Conservation (phyloP, 2,888 invertebrate genomes). For the Malachius bipustulatus region DNA sequence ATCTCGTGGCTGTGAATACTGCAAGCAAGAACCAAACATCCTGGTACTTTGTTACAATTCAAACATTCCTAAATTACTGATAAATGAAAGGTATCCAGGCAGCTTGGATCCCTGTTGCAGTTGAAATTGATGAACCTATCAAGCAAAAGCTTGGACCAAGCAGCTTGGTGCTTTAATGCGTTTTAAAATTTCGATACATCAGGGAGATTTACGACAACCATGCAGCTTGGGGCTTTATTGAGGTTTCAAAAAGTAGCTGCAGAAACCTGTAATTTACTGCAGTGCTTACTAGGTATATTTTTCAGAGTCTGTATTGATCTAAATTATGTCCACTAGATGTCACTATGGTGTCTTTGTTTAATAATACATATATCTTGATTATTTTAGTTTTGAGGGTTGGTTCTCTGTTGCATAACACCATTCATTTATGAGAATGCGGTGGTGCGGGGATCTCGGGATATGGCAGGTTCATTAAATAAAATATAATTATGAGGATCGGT, state of each 20-base stretch:
- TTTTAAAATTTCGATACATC: background rate
- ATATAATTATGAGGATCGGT: too few relatives aligned
- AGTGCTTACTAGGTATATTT: conserved; percentile 3
- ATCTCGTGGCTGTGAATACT: background rate
- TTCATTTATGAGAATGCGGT: too few relatives aligned
- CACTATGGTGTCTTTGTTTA: background rate
- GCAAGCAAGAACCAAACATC: conserved; percentile 2
- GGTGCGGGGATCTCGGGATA: too few relatives aligned
- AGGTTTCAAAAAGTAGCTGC: background rate
- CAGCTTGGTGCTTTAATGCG: background rate
- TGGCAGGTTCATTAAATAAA: too few relatives aligned
- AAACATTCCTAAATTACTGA: background rate
- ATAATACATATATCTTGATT: background rate
- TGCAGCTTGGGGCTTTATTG: conserved; percentile 2
- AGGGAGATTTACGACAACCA: background rate
- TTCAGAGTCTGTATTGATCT: background rate
- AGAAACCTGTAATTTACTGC: background rate
- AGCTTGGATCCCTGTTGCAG: conserved; percentile 2
- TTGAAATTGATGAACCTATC: background rate
- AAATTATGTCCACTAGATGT: conserved; percentile 1
- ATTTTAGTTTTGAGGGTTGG: background rate
- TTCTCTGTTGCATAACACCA: conserved; percentile 2
- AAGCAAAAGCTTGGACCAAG: background rate
- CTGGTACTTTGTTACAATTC: background rate
- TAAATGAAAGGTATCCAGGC: background rate